Base-by-base conservation (phyloP, 2,113 vertebrate species). In the Hymenochirus boettgeri region DNA sequence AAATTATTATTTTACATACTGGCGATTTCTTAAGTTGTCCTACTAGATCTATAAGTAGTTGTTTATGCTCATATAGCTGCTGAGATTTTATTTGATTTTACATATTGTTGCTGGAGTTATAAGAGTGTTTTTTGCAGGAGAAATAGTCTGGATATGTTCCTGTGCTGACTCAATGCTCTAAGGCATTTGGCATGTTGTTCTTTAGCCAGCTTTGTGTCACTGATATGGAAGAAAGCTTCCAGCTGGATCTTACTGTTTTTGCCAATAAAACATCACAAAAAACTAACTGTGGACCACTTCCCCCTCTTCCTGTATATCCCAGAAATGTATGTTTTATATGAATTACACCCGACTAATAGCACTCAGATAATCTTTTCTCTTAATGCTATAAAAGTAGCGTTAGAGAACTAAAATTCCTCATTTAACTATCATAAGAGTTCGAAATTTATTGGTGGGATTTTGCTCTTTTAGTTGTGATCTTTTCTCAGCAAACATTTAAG, bases 111-210 rank as follows among this genome's bases (percentile, higher is more conserved):
- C 39, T 3, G 39, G 39, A 42, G 39, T 42, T 42, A 7, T n/a
- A 5, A n/a, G 39, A n/a, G 39, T 21, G 11, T 7, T 48, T 1
- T 48, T 3, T 13, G 18, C 46, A 48, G 4, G 46, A 48, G 46
- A 48, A 21, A 48, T 15, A 48, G 46, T 23, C 46, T 48, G 46
- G 46, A 48, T 48, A 3, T 26, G 7, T 54, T 9, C 17, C 25
- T 52, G 35, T 56, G 52, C 62, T 66, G 63, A 57, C 63, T 66
- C 63, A 50, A 55, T 33, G 12, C 8, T 19, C 12, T 42, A 19
- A 23, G 11, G 17, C 17, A 57, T 52, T 39, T 42, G 24, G 42
- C 18, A 39, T 33, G 33, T 45, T 17, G 12, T 31, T 22, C 31
- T 19, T 9, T 33, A 26, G 31, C 45, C 59, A 31, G 27, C 2